A percentile compares a stretch with the other conserved stretches of the same genome.
Conservation (phyloP, 1,140 invertebrate species). For the Drosophila tristis region DNA sequence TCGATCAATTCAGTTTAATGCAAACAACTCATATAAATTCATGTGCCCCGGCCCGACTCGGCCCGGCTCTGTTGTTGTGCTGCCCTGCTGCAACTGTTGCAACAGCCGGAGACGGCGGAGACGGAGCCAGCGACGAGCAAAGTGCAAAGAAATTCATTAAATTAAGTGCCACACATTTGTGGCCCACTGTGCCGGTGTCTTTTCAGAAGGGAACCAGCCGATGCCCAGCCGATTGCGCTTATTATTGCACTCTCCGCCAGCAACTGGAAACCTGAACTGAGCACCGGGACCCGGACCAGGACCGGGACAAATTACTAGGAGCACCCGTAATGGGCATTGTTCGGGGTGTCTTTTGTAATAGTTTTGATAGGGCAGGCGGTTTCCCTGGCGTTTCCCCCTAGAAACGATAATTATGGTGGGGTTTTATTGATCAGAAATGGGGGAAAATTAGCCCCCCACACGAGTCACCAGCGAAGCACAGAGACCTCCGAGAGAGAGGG, state of each 20-base stretch:
- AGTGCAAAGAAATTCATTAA: constrained; percentile 83
- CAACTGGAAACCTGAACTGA: constrained; percentile 26
- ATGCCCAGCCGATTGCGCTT: constrained; percentile 41
- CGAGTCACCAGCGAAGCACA: neutral
- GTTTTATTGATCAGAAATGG: constrained; percentile 10
- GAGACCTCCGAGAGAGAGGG: too few species aligned
- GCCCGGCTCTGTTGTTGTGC: constrained; percentile 8
- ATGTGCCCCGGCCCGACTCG: constrained; percentile 52
- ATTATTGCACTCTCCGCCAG: constrained; percentile 55
- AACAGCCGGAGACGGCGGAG: constrained; percentile 13
- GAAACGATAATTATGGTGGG: constrained; percentile 34
- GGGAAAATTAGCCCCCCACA: neutral
- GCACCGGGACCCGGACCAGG: constrained; percentile 2
- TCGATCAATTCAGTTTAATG: constrained; percentile 82
- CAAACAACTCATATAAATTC: constrained; percentile 82
- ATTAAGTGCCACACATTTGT: constrained; percentile 81
- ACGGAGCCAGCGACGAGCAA: constrained; percentile 47
- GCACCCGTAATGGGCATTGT: constrained; percentile 22
- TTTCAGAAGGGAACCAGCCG: constrained; percentile 1
- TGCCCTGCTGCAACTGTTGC: neutral
- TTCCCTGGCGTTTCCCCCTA: neutral
- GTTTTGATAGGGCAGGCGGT: constrained; percentile 7
- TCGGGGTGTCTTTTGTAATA: constrained; percentile 43
- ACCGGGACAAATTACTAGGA: constrained; percentile 54
- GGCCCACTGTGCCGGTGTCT: constrained; percentile 69